phyloP scores from a whole-genome alignment of 2,797 vertebrate genomes.

The Acridotheres tristis region DNA sequence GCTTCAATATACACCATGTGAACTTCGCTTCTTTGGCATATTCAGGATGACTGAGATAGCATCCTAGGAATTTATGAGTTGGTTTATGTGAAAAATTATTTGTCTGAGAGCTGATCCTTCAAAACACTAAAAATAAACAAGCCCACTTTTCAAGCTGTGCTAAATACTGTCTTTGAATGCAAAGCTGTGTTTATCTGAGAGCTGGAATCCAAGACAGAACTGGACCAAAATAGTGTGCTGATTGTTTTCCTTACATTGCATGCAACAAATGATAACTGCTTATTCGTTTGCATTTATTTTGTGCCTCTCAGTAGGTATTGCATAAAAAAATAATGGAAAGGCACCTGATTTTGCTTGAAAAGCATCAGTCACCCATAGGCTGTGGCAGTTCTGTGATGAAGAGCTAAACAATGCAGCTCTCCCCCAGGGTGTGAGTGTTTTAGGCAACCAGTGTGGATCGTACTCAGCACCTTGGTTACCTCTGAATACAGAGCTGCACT shows the following conservation, averaged over 20 bases:
- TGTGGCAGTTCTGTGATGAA: not conserved
- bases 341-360: not conserved
- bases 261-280: not conserved
- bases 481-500: not conserved
- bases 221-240: not conserved
- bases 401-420: not conserved
- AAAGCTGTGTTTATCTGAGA: not conserved
- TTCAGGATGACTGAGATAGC: constrained; percentile 20
- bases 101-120: not conserved
- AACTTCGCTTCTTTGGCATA: constrained; percentile 1
- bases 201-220: not conserved
- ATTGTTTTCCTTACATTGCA: not conserved
- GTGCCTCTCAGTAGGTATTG: not conserved
- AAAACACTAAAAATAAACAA: constrained; percentile 21
- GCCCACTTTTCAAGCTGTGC: not conserved
- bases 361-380: not conserved
- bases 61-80: constrained; percentile 6
- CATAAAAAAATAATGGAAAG: not conserved
- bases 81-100: constrained; percentile 41
- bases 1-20: not conserved
- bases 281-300: not conserved
- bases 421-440: fast-evolving
- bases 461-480: not conserved
- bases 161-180: not conserved
- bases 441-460: not conserved